Evolutionary conservation across 2,888 invertebrate genomes (phyloP).

Genomic region (Drosophila heteroneura): DNA sequence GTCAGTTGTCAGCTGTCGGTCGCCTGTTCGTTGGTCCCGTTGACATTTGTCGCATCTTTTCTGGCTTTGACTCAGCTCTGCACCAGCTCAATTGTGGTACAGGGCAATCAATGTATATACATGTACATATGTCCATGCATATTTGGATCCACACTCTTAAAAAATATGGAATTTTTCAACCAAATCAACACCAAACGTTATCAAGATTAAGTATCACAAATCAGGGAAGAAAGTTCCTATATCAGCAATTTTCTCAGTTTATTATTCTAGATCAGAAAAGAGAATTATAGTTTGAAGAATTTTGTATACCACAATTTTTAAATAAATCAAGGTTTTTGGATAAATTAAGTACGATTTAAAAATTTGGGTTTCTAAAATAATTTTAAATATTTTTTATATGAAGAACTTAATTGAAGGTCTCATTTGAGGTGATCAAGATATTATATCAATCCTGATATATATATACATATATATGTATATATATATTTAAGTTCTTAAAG

Average conservation of each 20-base stretch:
- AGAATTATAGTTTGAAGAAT: background rate
- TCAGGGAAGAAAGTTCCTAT: background rate
- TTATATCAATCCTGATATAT: background rate
- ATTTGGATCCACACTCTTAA: background rate
- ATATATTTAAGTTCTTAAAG: background rate
- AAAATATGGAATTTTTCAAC: background rate
- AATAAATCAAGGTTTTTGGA: background rate
- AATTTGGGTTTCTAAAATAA: background rate
- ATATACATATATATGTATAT: background rate
- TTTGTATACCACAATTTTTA: background rate
- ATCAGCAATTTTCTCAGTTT: background rate
- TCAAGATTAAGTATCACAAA: background rate
- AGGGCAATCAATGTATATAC: slow-evolving; percentile 57
- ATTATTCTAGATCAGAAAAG: background rate
- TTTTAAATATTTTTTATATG: background rate
- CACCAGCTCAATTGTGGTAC: slow-evolving; percentile 37
- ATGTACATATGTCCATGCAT: slow-evolving; percentile 3
- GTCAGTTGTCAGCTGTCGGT: slow-evolving; percentile 34
- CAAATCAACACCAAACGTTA: background rate
- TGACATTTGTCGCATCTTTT: slow-evolving; percentile 73
- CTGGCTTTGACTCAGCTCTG: slow-evolving; percentile 33
- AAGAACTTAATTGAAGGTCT: background rate
- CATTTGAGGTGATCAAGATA: no score
- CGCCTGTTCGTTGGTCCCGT: slow-evolving; percentile 50
- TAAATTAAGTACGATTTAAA: background rate